A percentile compares a stretch with the other conserved stretches of the same genome.
Conservation (phyloP, 2,888 invertebrate genomes). For the Lycia hirtaria region DNA sequence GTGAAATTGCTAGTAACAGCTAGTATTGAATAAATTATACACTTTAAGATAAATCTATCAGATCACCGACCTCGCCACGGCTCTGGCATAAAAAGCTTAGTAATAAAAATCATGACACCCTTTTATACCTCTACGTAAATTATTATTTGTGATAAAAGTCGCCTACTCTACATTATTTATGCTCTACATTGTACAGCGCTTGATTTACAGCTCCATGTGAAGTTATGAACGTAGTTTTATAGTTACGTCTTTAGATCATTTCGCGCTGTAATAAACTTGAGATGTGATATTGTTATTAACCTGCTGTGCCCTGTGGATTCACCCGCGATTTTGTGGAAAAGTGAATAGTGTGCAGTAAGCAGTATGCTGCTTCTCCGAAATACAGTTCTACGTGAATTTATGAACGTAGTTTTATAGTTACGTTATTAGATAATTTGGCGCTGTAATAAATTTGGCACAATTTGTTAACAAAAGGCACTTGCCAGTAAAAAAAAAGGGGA, state of each 20-base stretch:
- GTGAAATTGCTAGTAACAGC: too few species aligned
- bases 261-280: slow-evolving; percentile 5
- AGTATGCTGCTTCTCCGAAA: too few species aligned
- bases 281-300: not conserved
- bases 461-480: too few species aligned
- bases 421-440: too few species aligned
- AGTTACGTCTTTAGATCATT: slow-evolving; percentile 5
- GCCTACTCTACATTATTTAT: slow-evolving; percentile 26
- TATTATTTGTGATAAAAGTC: slow-evolving; percentile 26
- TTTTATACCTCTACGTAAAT: slow-evolving; percentile 21
- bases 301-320: too few species aligned
- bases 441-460: too few species aligned
- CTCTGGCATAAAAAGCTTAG: slow-evolving; percentile 7
- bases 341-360: too few species aligned
- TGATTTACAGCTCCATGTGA: slow-evolving; percentile 20
- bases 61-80: slow-evolving; percentile 1
- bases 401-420: too few species aligned
- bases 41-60: not conserved
- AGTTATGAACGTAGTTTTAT: slow-evolving; percentile 26
- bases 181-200: slow-evolving; percentile 15
- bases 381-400: too few species aligned
- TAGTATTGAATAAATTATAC: too few species aligned
- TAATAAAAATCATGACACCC: slow-evolving; percentile 24
- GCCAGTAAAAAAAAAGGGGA: too few species aligned
- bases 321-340: too few species aligned